Base-by-base conservation (phyloP, 2,797 vertebrate genomes). In the Melanotaenia nigrans region DNA sequence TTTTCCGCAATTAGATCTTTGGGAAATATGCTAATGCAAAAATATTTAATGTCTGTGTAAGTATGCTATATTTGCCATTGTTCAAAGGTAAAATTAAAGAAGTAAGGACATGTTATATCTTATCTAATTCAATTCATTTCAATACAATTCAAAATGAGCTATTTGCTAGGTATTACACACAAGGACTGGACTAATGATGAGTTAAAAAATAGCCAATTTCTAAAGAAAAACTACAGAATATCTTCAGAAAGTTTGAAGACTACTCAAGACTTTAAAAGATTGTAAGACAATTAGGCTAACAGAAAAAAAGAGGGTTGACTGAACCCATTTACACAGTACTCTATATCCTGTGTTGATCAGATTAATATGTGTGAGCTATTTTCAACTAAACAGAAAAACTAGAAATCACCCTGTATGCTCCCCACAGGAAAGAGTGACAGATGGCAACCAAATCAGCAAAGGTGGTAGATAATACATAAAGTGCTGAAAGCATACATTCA, bases 391-490 rank as follows among this genome's bases (percentile, higher is more conserved):
- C 11, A 63, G 16, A 70, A 71, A 30, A 42, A 61, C 20, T 35
- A 2, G n/a, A 61, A 47, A 35, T 51, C 22, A 14, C 12, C 25
- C 38, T 24, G 5, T 18, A 6, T 40, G 3, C 9, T 12, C 18
- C 57, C 5, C 10, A 14, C 7, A 22, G 63, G 35, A 28, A 54
- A 65, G n/a, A 60, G 10, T 68, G 38, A 30, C 60, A 75, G 63
- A 49, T 32, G 36, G 22, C 16, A 36, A 32, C 33, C 18, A 20
- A 35, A 53, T 68, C 25, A 51, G 22, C 40, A 20, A 57, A 70
- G 24, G 7, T 20, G 2, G 76, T 47, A 49, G 22, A 68, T 42
- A 54, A 63, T 54, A 67, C 1, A 61, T 56, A 18, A 61, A 78
- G 28, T 1, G 10, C 0, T 25, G 0, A 66, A 74, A 42, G 59